A percentile compares a stretch with the other conserved stretches of the same genome.
Evolutionary conservation across 2,113 vertebrate genomes (phyloP).

Genomic region (Sapajus apella): DNA sequence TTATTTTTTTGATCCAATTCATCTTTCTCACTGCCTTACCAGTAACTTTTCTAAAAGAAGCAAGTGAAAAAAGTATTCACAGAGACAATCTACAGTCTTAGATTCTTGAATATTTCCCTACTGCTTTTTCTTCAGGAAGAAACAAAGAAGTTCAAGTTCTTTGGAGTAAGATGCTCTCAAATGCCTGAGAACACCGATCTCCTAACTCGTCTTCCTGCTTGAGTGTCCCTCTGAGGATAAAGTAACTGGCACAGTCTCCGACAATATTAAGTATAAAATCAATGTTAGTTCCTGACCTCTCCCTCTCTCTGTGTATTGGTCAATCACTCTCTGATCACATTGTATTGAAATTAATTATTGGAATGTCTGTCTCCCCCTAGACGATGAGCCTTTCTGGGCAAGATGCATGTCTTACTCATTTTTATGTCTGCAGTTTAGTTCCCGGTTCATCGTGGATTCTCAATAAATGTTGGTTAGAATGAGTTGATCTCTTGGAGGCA

Average conservation of each 20-base stretch:
- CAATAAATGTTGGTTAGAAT: neutral
- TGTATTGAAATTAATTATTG: neutral
- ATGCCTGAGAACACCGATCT: neutral
- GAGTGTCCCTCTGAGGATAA: neutral
- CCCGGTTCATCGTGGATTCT: neutral
- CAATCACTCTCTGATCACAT: neutral
- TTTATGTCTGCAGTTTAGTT: neutral
- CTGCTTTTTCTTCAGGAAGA: neutral
- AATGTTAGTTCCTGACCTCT: neutral
- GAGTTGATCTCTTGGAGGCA: neutral
- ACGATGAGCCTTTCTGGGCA: neutral
- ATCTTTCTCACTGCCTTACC: neutral
- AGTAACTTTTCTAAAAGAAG: neutral
- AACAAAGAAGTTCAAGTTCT: neutral
- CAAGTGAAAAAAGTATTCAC: neutral
- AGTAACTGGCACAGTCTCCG: neutral
- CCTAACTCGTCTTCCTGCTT: neutral
- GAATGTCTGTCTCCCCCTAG: neutral
- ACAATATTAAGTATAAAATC: neutral
- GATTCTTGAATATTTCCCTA: neutral
- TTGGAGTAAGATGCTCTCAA: neutral
- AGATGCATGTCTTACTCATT: neutral
- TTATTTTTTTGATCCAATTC: neutral
- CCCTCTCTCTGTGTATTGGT: neutral
- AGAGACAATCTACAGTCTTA: neutral